Evolutionary conservation across 2,113 vertebrate genomes (phyloP).

Genomic region (Callochromis pleurospilus): DNA sequence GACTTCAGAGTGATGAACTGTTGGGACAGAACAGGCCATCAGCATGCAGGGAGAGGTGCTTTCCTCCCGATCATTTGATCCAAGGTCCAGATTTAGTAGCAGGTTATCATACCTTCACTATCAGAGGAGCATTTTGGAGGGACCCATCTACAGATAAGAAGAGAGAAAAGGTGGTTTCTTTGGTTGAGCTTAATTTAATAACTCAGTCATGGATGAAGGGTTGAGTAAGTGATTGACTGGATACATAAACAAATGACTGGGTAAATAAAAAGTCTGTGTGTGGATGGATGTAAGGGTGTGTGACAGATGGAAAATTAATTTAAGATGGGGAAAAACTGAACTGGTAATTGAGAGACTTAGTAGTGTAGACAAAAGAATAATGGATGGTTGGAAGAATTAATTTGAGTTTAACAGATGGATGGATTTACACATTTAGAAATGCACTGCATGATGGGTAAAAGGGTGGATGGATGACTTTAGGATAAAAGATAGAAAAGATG

Average conservation of each 20-base stretch:
- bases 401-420: background rate
- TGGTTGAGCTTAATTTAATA: background rate
- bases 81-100: background rate
- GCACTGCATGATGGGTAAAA: background rate
- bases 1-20: constrained; percentile 16
- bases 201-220: background rate
- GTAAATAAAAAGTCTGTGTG: background rate
- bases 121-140: background rate
- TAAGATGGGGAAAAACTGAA: background rate
- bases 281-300: background rate
- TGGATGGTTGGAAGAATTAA: background rate
- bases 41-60: background rate
- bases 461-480: background rate
- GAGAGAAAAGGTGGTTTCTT: background rate
- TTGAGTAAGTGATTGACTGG: background rate
- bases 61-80: background rate
- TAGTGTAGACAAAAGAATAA: background rate
- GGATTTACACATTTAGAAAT: background rate
- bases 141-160: background rate
- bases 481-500: background rate
- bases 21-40: background rate
- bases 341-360: background rate
- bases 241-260: background rate
- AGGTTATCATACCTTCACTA: background rate
- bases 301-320: background rate